Base-by-base conservation (phyloP, 2,113 vertebrate genomes). In the Sardina pilchardus region DNA sequence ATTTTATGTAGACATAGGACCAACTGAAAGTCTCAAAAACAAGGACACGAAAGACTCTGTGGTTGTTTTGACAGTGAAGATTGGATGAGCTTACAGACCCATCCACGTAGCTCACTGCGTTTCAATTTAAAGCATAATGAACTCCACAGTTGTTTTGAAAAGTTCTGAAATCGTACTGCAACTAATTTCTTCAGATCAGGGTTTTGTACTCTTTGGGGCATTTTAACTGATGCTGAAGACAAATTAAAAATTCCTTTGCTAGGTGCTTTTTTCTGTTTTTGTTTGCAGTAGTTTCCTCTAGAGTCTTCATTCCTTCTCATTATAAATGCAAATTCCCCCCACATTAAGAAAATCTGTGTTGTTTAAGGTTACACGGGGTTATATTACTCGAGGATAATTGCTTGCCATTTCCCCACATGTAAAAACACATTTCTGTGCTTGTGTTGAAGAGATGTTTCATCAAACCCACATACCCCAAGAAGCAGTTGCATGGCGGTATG, bases 321-420 rank as follows among this genome's bases (percentile, higher is more conserved):
- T 89, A 87, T 86, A 84, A 90, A 92, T 89, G 86, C 87, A 91
- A 75, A 91, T 88, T 83, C 53, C 47, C 47, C 43, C 45, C 36
- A 83, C 75, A 88, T 88, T 88, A 82, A 87, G 45, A 43, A 85
- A 87, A 85, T 48, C 59, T 67, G 63, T 88, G 83, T 83, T 83
- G 84, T 89, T 87, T 90, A 89, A 82, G 88, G 87, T 88, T 89
- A 86, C 71, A 48, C 50, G 26, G 56, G 82, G 83, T 90, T 88
- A 47, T 83, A 85, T 88, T 82, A 84, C 53, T 56, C 7, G 45
- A 83, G 85, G 81, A 84, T 86, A 92, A 90, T 88, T 88, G 50
- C 81, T 83, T 44, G 82, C 59, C 87, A 56, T 82, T 63, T 75
- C 39, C 71, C 34, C 82, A 53, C 48, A 43, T 42, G 36, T 75